A percentile compares a stretch with the other conserved stretches of the same genome.
Evolutionary conservation across 2,888 invertebrate genomes (phyloP).

Genomic region (Apodemia duryi): DNA sequence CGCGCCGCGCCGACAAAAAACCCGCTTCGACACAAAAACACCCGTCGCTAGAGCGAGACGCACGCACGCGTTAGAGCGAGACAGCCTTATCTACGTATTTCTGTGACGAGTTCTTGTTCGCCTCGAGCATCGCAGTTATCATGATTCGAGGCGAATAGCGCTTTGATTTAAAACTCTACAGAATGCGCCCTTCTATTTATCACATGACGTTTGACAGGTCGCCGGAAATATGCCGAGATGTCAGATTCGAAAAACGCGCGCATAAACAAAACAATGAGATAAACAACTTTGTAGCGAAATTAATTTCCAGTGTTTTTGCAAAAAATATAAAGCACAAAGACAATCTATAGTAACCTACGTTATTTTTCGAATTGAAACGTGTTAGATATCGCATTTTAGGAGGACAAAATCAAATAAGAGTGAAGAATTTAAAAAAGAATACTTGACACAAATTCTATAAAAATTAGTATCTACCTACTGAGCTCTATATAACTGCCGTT

Average conservation of each 20-base stretch:
- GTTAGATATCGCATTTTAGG: background rate
- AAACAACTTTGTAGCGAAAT: slow-evolving; percentile 9
- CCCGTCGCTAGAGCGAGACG: slow-evolving; percentile 61
- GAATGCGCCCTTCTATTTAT: slow-evolving; percentile 79
- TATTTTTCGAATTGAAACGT: background rate
- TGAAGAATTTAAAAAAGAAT: background rate
- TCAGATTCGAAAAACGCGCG: slow-evolving; percentile 73
- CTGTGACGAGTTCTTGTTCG: slow-evolving; percentile 71
- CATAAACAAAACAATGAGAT: slow-evolving; percentile 28
- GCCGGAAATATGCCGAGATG: slow-evolving; percentile 68
- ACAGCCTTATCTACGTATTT: slow-evolving; percentile 63
- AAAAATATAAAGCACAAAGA: slow-evolving; percentile 3
- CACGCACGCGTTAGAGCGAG: slow-evolving; percentile 48
- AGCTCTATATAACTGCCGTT: background rate
- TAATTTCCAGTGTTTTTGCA: background rate
- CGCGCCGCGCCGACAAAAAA: slow-evolving; percentile 70
- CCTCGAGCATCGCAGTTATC: slow-evolving; percentile 70
- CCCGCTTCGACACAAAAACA: slow-evolving; percentile 78
- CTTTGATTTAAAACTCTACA: slow-evolving; percentile 75
- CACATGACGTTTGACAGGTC: slow-evolving; percentile 79
- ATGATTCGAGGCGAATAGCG: slow-evolving; percentile 66
- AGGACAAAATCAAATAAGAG: background rate
- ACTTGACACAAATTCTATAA: too few relatives aligned
- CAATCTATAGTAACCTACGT: background rate
- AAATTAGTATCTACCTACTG: background rate